Conservation (phyloP, 2,888 invertebrate genomes). For the Dendrolimus pini region DNA sequence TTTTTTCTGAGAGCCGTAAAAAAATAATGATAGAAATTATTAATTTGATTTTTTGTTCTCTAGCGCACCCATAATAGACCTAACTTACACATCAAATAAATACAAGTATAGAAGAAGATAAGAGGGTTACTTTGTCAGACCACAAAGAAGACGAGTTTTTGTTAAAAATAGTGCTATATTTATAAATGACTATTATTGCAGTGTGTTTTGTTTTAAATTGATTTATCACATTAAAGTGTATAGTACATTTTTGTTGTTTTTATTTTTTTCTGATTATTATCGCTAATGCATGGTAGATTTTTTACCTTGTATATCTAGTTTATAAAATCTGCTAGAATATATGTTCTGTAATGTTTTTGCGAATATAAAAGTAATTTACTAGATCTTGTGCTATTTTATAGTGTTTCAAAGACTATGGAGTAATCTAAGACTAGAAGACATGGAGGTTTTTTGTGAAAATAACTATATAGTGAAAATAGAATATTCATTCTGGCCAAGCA, state of each 20-base stretch:
- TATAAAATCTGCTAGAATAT: too few species aligned
- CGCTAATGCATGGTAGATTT: too few species aligned
- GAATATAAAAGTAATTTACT: too few species aligned
- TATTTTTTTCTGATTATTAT: conserved; percentile 28
- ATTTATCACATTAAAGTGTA: conserved; percentile 63
- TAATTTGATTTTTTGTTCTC: conserved; percentile 47
- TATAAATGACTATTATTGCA: conserved; percentile 29
- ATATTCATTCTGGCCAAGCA: too few species aligned
- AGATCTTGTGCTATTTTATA: too few species aligned
- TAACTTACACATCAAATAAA: conserved; percentile 59
- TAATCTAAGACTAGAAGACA: too few species aligned
- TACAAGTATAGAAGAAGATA: conserved; percentile 68
- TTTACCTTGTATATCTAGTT: too few species aligned
- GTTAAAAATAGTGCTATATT: conserved; percentile 36
- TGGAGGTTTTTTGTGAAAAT: too few species aligned
- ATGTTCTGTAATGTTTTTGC: too few species aligned
- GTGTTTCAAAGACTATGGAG: too few species aligned
- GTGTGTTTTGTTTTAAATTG: conserved; percentile 52
- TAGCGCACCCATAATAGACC: conserved; percentile 71
- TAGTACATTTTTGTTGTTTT: conserved; percentile 59
- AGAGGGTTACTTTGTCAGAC: conserved; percentile 8
- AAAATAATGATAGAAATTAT: conserved; percentile 7
- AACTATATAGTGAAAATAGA: too few species aligned
- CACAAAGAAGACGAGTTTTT: conserved; percentile 15
- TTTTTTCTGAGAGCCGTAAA: not conserved